These are phyloP conservation scores for Monochamus alternatus DNA, from an alignment of 2,888 invertebrate species.

Conservation along the genomic window DNA sequence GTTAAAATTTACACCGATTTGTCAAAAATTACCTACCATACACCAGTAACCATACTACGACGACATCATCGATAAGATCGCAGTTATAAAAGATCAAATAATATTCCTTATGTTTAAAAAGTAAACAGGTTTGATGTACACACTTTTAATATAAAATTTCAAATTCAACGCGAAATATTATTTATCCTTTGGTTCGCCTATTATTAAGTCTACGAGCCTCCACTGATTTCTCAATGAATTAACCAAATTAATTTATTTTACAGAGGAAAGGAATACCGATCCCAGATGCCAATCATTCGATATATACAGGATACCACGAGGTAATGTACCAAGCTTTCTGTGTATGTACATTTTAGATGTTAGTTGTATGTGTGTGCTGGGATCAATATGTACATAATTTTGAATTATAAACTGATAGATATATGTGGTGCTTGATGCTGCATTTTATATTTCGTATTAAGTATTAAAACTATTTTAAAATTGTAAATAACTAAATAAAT, in stretches of 20 bases:
- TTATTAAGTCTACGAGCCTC: too few relatives aligned
- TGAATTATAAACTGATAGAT: conserved; percentile 63
- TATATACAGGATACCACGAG: conserved; percentile 65
- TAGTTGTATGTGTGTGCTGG: conserved; percentile 9
- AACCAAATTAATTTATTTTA: conserved; percentile 42
- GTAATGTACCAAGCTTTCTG: conserved; percentile 57
- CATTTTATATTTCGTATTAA: conserved; percentile 42
- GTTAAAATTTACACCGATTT: too few relatives aligned
- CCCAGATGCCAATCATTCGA: conserved; percentile 69
- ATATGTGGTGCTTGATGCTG: conserved; percentile 70
- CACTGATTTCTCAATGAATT: neutral
- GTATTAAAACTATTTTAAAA: neutral
- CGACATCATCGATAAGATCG: too few relatives aligned
- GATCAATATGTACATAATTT: neutral
- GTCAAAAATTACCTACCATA: too few relatives aligned
- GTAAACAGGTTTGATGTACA: too few relatives aligned
- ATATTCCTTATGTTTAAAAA: too few relatives aligned
- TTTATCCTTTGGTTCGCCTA: too few relatives aligned
- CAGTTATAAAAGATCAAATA: too few relatives aligned
- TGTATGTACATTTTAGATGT: conserved; percentile 9
- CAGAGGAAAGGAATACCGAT: conserved; percentile 70
- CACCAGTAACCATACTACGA: too few relatives aligned
- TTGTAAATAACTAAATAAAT: neutral
- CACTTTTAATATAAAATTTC: too few relatives aligned
- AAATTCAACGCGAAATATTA: too few relatives aligned